Evolutionary conservation across 2,888 invertebrate genomes (phyloP), one percentile per base, ranked within the genome.

Genomic region (Nemotelus nigrinus): DNA sequence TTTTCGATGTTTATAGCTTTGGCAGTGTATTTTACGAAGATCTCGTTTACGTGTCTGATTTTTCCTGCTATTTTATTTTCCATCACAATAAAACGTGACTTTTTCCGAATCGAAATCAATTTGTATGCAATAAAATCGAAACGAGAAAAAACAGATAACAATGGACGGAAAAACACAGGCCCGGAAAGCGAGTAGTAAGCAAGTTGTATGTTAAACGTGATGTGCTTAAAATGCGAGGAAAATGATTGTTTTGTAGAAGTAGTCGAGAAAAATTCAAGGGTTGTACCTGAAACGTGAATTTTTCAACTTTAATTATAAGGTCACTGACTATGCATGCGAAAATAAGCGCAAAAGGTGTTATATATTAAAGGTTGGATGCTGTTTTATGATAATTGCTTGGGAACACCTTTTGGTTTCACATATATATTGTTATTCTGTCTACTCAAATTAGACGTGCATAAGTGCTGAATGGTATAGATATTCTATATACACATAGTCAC

Each of bases 11-110:
- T 50, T 53, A 50, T 50, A 68, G 53, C 68, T 4, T 68, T 10
- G 3, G 8, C 39, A 68, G 48, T 39, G 68, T 53, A 41, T 63
- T 68, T 68, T 68, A 39, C 39, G 50, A 68, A 68, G 39, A 68
- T 72, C 47, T 58, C 58, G 57, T 60, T 72, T 72, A 72, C 72
- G 72, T 72, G 72, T 58, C 72, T 57, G 45, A 60, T 60, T 58
- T 72, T 72, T 72, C 60, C 41, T 25, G 25, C 44, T 47, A 72
- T 72, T 60, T 72, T 45, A 57, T 72, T 72, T 68, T 58, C 72
- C 58, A 72, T 71, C 71, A 45, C 71, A 71, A 71, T 60, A 60
- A 72, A 72, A 72, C 72, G 72, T 72, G 72, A 72, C 72, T 72
- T 5, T 25, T 39, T 50, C 47, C 45, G 47, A 60, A 60, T 47